phyloP scores from a whole-genome alignment of 37 sponge, comb jelly and placozoan genomes.

The Ephydatia muelleri region DNA sequence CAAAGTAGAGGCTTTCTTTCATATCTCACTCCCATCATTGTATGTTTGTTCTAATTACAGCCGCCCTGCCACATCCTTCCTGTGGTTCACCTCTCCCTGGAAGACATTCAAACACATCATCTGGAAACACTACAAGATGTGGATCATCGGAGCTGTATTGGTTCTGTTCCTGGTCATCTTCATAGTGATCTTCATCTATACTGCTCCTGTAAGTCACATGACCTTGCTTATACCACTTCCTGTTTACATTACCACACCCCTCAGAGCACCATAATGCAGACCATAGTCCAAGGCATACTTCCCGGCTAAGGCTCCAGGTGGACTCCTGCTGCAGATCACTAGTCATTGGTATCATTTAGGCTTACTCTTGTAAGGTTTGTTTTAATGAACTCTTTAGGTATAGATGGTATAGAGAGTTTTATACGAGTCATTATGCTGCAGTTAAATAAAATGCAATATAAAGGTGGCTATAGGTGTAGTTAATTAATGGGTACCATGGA shows the following conservation, averaged over 20 bases:
- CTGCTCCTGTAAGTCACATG: conserved; percentile 64
- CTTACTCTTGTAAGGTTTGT: too few species aligned
- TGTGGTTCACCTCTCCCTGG: conserved; percentile 97
- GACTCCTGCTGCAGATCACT: too few species aligned
- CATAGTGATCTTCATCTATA: conserved; percentile 88
- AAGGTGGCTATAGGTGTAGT: too few species aligned
- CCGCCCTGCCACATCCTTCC: conserved; percentile 98
- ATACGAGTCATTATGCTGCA: too few species aligned
- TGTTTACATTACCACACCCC: neutral
- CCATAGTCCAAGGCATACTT: conserved; percentile 39
- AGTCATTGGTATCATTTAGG: too few species aligned
- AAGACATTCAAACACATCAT: conserved; percentile 95
- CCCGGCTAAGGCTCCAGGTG: conserved; percentile 12
- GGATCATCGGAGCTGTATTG: conserved; percentile 78
- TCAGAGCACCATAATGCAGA: conserved; percentile 42
- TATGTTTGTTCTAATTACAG: conserved; percentile 42
- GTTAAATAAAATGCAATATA: too few species aligned
- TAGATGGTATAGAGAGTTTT: neutral
- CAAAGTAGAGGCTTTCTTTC: conserved; percentile 68
- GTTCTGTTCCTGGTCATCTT: conserved; percentile 70
- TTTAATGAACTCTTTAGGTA: too few species aligned
- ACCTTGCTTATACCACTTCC: neutral
- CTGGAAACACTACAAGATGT: conserved; percentile 95
- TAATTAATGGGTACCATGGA: too few species aligned
- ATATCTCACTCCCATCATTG: neutral